Percentiles rank a stretch among this genome's conserved stretches.
These are phyloP conservation scores for Anguilla pacifica DNA, from an alignment of 2,797 vertebrate species.

Conservation along the genomic window DNA sequence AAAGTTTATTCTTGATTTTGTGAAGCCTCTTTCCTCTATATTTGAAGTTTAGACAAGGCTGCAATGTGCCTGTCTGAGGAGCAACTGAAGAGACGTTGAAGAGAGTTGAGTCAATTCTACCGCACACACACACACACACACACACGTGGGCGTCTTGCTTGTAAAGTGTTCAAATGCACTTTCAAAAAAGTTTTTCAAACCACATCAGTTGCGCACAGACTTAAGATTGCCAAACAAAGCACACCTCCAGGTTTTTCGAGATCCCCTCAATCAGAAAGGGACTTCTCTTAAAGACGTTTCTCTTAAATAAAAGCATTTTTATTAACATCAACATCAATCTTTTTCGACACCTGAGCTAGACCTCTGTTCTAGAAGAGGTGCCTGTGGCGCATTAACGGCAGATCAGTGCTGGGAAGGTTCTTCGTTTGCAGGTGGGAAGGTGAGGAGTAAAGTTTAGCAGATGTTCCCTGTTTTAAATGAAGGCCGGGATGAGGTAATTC, in stretches of 20 bases:
- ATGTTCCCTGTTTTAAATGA: slow-evolving; percentile 55
- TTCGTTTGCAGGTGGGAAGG: slow-evolving; percentile 54
- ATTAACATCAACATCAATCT: slow-evolving; percentile 65
- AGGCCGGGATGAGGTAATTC: slow-evolving; percentile 47
- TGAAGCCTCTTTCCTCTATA: slow-evolving; percentile 5
- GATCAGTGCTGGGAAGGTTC: slow-evolving; percentile 60
- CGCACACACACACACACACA: slow-evolving; percentile 45
- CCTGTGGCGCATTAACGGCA: slow-evolving; percentile 55
- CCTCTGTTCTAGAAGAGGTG: slow-evolving; percentile 61
- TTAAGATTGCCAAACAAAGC: slow-evolving; percentile 66
- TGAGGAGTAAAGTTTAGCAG: slow-evolving; percentile 59
- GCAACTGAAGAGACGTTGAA: neutral
- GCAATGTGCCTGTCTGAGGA: slow-evolving; percentile 27
- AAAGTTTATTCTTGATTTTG: slow-evolving; percentile 18
- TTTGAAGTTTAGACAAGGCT: neutral
- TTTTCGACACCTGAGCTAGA: slow-evolving; percentile 50
- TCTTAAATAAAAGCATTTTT: slow-evolving; percentile 57
- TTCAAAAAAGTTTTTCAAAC: slow-evolving; percentile 73
- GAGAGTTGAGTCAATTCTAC: slow-evolving; percentile 24
- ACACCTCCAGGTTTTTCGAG: slow-evolving; percentile 55
- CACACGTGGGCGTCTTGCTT: slow-evolving; percentile 68
- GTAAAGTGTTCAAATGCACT: slow-evolving; percentile 73
- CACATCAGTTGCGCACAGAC: slow-evolving; percentile 68
- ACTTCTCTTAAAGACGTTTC: slow-evolving; percentile 39
- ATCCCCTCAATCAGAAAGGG: slow-evolving; percentile 53